Conservation (phyloP, 2,888 invertebrate species). For the Drosophila recens region DNA sequence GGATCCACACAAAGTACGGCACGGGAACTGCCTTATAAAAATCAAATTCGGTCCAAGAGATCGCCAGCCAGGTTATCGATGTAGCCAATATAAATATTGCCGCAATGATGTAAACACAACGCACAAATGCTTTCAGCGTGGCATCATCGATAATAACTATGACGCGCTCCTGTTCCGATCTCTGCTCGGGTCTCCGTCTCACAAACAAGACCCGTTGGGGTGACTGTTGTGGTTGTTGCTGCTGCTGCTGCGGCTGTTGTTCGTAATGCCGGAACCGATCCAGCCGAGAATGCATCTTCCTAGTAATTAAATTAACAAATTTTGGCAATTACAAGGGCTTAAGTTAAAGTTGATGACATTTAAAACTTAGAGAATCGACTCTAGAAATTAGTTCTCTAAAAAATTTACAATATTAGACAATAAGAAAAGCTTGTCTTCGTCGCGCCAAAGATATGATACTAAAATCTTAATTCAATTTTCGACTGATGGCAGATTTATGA, state of each 20-base stretch:
- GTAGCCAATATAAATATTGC: conserved; percentile 8
- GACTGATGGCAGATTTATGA: no score
- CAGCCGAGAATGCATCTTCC: conserved; percentile 21
- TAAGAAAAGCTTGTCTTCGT: no score
- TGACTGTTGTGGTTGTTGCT: not conserved
- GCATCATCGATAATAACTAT: conserved; percentile 7
- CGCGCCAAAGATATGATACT: no score
- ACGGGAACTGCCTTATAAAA: conserved; percentile 7
- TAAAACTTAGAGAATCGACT: no score
- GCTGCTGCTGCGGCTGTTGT: conserved; percentile 10
- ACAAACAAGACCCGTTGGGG: not conserved
- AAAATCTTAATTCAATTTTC: no score
- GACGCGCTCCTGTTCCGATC: not conserved
- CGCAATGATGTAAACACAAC: conserved; percentile 20
- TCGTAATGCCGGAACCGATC: conserved; percentile 8
- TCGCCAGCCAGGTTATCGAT: conserved; percentile 19
- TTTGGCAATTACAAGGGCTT: not conserved
- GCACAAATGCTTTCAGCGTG: conserved; percentile 12
- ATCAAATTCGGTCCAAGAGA: not conserved
- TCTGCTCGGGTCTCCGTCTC: not conserved
- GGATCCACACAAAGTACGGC: conserved; percentile 27
- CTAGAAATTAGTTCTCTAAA: no score
- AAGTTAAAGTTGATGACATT: conserved; percentile 5
- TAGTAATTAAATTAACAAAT: conserved; percentile 8
- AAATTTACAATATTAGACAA: no score